Base-by-base conservation (phyloP, 2,888 invertebrate species). In the Drosophila anomelani region DNA sequence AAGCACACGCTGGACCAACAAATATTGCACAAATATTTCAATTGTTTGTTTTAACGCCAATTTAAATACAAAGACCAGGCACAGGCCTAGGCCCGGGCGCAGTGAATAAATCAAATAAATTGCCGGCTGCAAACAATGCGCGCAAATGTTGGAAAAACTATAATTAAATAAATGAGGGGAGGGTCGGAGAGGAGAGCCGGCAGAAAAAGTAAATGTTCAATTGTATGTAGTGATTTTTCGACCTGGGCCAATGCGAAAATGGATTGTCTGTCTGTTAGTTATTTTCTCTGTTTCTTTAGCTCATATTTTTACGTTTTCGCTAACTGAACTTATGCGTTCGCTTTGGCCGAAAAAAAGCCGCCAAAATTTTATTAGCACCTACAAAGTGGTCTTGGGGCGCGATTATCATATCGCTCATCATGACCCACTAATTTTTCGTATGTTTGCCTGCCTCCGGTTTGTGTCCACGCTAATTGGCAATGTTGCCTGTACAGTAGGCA, bases 391-490 rank as follows among this genome's bases (percentile, higher is more conserved):
- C 55, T 68, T 53, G 54, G 26, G 60, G 23, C 71, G 55, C 63
- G 54, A 49, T 74, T 68, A 70, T 53, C 51, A 66, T 63, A 58
- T 60, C 72, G 59, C 61, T 62, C 80, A 80, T 76, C 77, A 77
- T 84, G 85, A 85, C 85, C 85, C 80, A 84, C 85, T 80, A 76
- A 76, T 34, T 58, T 76, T 60, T 54, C 36, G 36, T 53, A 32
- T 63, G 41, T 51, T 54, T 61, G 54, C 53, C 23, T 69, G 64
- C 38, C 56, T 67, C 57, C 78, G 79, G 83, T 80, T 83, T 76
- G 81, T 62, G 79, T 83, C 81, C 67, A 60, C 62, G 81, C 81
- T 82, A 81, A 81, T 78, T 72, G 69, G 29, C 46, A 57, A 44
- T 36, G 46, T 26, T n/a, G 39, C 26, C 20, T 51, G 36, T 61